Base-by-base conservation (phyloP, 2,113 vertebrate genomes). In the Lates calcarifer region DNA sequence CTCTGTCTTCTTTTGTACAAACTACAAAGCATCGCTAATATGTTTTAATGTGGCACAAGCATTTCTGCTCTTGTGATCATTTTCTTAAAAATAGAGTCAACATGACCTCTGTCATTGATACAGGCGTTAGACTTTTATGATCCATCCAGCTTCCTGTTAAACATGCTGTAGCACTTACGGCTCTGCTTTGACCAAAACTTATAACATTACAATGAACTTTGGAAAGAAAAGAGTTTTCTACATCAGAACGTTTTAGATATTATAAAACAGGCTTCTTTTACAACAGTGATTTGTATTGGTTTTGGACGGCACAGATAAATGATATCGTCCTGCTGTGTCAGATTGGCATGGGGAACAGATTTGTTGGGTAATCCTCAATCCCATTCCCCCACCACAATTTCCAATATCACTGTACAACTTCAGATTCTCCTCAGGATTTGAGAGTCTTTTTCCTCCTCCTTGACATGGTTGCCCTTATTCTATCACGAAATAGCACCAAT, bases 391-490 rank as follows among this genome's bases (percentile, higher is more conserved):
- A 41, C 28, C 37, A 64, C 57, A 62, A 28, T 45, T 39, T 53
- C 20, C 1, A 73, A 78, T 76, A 85, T 53, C 51, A 65, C 29
- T 88, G 41, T 37, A 80, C 55, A 81, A 73, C 41, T 74, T 79
- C 9, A 41, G 51, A 81, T 70, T 72, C 53, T 64, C 57, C 78
- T 85, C 56, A 68, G 41, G 60, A 76, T 74, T 74, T 74, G 3
- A 39, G 20, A 73, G 33, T 66, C 56, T 78, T 87, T 72, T 77
- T 84, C 29, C 31, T 88, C 62, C 73, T 75, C 29, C 41, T 81
- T 74, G 66, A 83, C 74, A 84, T 83, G 71, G 74, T 89, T 91
- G 85, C 80, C 91, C 87, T 91, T 92, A 84, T 91, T 92, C 86
- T 83, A 89, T 86, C 84, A 90, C 35, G 49, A 60, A 81, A 78